Base-by-base conservation (phyloP, 2,888 invertebrate genomes). In the Heliconius charithonia region DNA sequence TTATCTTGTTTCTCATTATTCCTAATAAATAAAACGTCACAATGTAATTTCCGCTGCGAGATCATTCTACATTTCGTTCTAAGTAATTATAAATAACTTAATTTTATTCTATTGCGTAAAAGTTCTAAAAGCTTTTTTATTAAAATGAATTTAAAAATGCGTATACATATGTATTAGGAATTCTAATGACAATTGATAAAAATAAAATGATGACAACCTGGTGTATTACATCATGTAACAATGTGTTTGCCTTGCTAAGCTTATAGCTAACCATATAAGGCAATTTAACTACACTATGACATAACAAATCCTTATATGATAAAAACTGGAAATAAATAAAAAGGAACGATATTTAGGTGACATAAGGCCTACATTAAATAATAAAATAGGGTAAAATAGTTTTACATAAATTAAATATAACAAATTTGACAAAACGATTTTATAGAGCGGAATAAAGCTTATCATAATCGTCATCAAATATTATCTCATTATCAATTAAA, bases 1-100 rank as follows among this genome's bases (percentile, higher is more conserved):
- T 93, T 93, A 93, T 93, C 92, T 89, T 83, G 86, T 85, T 86
- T 93, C 92, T 89, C 84, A 86, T 85, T 87, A 87, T 87, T 92
- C 91, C 91, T 91, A 89, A 90, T 89, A 88, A 93, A 92, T 88
- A 88, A 88, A 89, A 85, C 85, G 29, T 27, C 84, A 87, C 88
- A 90, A 87, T 89, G 89, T 90, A 88, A 85, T 87, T 83, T 82
- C 84, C 82, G 86, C 81, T 56, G n/a, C 66, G 66, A 81, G 77
- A 79, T 76, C 69, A 80, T 79, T 71, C 66, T 77, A 71, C 78
- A 81, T 77, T 77, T 75, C 45, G 16, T 63, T 69, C 32, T 59
- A 19, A 70, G 71, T 65, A 77, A 75, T 66, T 51, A 67, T 51
- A 56, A 59, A 71, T 59, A 77, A 56, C 56, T 45, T 41, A 29